A percentile compares a stretch with the other conserved stretches of the same genome.
Evolutionary conservation across 2,888 invertebrate genomes (phyloP).

Genomic region (Micropterix aruncella): DNA sequence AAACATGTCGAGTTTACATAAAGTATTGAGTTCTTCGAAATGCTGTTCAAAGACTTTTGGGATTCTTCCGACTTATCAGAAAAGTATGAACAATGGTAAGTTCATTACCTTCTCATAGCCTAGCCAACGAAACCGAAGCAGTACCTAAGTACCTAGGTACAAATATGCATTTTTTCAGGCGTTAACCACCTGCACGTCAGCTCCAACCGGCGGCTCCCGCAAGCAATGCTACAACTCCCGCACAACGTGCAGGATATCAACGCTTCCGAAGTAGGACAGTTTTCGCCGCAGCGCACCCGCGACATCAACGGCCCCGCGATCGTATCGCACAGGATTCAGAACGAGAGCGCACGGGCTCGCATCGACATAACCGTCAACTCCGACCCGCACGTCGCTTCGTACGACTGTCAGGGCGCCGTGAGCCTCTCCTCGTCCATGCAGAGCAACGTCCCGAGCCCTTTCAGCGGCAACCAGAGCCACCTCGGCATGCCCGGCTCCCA

Average conservation of each 20-base stretch:
- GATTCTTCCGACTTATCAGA: neutral
- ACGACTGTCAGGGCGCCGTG: conserved; percentile 52
- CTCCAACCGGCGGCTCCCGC: conserved; percentile 33
- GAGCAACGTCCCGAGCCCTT: conserved; percentile 59
- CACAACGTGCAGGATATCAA: conserved; percentile 48
- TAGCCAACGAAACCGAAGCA: no score
- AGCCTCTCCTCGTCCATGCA: conserved; percentile 59
- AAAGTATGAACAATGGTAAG: no score
- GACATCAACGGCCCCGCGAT: conserved; percentile 49
- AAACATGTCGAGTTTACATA: neutral
- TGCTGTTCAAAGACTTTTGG: neutral
- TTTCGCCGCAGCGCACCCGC: conserved; percentile 47
- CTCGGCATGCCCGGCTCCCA: conserved; percentile 66
- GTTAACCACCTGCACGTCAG: conserved; percentile 31
- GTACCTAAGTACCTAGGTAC: no score
- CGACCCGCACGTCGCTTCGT: conserved; percentile 49
- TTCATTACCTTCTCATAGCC: no score
- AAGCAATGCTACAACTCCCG: conserved; percentile 42
- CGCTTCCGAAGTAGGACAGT: conserved; percentile 45
- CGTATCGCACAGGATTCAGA: conserved; percentile 27
- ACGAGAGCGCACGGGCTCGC: conserved; percentile 16
- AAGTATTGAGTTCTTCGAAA: neutral
- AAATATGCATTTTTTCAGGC: conserved; percentile 1
- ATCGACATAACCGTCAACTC: conserved; percentile 25
- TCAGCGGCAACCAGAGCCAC: conserved; percentile 45